phyloP scores from a whole-genome alignment of 2,113 vertebrate genomes.

The Lynx canadensis region DNA sequence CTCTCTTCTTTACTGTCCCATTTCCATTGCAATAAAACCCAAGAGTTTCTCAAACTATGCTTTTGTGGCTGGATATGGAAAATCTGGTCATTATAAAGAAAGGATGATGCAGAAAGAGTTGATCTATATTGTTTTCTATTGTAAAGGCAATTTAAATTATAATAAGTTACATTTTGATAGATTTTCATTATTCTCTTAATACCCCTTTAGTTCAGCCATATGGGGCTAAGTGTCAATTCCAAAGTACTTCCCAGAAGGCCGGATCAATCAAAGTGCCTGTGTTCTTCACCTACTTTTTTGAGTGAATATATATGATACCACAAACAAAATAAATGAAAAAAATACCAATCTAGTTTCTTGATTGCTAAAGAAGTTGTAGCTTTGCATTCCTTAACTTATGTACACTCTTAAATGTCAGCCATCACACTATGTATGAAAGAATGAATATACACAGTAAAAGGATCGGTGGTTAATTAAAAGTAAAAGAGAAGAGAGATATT shows the following conservation, averaged over 20 bases:
- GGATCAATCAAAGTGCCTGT: background rate
- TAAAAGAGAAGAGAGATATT: background rate
- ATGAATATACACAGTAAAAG: background rate
- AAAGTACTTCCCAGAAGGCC: background rate
- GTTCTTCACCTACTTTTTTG: background rate
- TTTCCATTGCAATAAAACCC: background rate
- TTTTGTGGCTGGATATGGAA: background rate
- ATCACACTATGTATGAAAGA: background rate
- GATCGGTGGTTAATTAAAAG: conserved; percentile 46
- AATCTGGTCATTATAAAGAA: background rate
- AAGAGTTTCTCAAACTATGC: background rate
- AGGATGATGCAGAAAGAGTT: background rate
- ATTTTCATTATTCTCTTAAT: background rate
- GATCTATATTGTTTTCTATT: background rate
- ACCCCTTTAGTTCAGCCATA: background rate
- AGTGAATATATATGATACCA: background rate
- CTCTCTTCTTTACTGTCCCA: background rate
- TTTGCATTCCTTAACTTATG: background rate
- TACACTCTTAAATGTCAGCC: background rate
- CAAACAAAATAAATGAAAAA: conserved; percentile 7
- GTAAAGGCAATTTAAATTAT: background rate
- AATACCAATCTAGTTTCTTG: background rate
- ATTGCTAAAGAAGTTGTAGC: background rate
- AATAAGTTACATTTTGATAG: background rate
- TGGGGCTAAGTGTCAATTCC: background rate